Percentiles rank a stretch among this genome's conserved stretches.
phyloP scores from a whole-genome alignment of 2,888 invertebrate genomes.

The Balanococcus diminutus region DNA sequence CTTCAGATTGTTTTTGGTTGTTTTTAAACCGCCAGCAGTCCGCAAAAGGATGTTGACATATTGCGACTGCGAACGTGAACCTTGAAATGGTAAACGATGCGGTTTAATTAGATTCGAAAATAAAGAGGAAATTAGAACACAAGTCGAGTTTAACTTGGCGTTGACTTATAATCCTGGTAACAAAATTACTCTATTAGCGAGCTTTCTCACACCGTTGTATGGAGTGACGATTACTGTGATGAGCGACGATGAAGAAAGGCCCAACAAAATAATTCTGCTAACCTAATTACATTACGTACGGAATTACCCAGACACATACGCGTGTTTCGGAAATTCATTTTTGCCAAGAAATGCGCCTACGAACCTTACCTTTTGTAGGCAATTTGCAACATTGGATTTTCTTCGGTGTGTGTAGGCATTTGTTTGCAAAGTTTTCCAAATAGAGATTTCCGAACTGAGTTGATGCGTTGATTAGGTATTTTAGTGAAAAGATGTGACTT shows the following conservation, averaged over 20 bases:
- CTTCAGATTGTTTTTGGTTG: background rate
- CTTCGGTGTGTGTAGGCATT: no score
- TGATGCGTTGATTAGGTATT: no score
- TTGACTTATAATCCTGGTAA: background rate
- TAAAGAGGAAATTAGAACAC: slow-evolving; percentile 4
- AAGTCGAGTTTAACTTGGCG: background rate
- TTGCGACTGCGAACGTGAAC: background rate
- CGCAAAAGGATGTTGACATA: background rate
- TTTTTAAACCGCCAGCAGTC: background rate
- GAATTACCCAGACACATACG: background rate
- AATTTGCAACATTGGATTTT: no score
- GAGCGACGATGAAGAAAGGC: background rate
- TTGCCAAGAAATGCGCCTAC: no score
- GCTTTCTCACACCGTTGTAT: background rate
- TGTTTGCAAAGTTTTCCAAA: no score
- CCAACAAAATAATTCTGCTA: background rate
- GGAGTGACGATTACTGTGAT: background rate
- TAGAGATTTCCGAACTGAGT: no score
- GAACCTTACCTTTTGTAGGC: no score
- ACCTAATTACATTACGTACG: background rate
- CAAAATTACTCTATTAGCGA: background rate
- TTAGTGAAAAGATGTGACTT: no score
- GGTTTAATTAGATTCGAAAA: background rate
- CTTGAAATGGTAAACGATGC: slow-evolving; percentile 12
- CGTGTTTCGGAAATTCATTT: background rate